Conservation (phyloP, 2,113 vertebrate species). For the Tychaedon coryphoeus region DNA sequence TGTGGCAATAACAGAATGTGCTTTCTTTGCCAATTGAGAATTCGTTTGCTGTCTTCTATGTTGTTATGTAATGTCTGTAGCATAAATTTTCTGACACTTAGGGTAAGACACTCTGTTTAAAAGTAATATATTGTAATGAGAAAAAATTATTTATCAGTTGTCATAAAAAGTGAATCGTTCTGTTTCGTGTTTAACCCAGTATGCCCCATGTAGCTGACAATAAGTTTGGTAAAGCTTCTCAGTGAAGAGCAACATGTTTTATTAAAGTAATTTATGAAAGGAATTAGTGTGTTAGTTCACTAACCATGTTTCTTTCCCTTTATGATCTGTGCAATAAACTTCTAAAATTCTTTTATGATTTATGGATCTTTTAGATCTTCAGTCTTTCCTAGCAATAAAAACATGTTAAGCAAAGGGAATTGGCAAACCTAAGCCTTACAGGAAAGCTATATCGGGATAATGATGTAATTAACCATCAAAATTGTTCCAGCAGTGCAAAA, state of each 20-base stretch:
- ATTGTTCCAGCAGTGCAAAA: not conserved
- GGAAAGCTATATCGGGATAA: not conserved
- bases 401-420: not conserved
- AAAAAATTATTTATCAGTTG: not conserved
- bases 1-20: not conserved
- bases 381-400: not conserved
- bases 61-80: not conserved
- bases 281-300: not conserved
- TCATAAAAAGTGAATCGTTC: not conserved
- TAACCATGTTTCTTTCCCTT: not conserved
- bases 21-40: not conserved
- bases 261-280: not conserved
- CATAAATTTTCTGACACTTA: not conserved
- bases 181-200: not conserved
- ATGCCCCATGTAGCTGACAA: not conserved
- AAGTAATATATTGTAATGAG: not conserved
- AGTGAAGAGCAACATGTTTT: not conserved
- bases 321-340: not conserved
- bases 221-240: not conserved
- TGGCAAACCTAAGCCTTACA: not conserved
- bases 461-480: not conserved
- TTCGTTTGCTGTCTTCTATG: not conserved
- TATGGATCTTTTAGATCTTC: not conserved
- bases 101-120: not conserved
- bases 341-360: not conserved